A percentile compares a stretch with the other conserved stretches of the same genome.
Evolutionary conservation across 2,888 invertebrate genomes (phyloP).

Genomic region (Hoplodrina ambigua): DNA sequence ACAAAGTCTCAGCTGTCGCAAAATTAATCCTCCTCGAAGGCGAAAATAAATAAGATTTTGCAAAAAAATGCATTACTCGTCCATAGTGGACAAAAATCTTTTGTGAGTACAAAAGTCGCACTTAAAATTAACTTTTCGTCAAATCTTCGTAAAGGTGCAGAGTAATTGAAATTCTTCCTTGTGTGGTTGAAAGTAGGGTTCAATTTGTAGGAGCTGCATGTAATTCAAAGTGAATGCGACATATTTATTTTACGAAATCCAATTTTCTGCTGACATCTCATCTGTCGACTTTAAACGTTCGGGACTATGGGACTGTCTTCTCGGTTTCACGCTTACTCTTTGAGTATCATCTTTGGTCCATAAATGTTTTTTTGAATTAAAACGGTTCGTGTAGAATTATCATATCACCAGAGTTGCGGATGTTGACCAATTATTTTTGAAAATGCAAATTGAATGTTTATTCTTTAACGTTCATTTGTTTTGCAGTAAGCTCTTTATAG

Average conservation of each 20-base stretch:
- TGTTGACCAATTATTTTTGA: conserved; percentile 45
- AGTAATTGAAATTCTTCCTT: conserved; percentile 65
- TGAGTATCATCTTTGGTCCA: conserved; percentile 75
- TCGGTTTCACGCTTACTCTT: conserved; percentile 86
- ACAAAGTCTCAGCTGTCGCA: conserved; percentile 68
- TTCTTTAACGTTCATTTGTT: conserved; percentile 21
- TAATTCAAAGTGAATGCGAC: conserved; percentile 85
- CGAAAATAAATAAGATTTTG: conserved; percentile 76
- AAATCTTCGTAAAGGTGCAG: conserved; percentile 59
- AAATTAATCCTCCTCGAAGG: conserved; percentile 78
- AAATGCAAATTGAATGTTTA: conserved; percentile 33
- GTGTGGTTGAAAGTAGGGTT: conserved; percentile 53
- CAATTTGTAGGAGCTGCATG: conserved; percentile 62
- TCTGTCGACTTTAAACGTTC: conserved; percentile 89
- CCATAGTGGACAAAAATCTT: conserved; percentile 84
- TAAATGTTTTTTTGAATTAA: conserved; percentile 69
- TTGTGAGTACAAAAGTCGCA: conserved; percentile 82
- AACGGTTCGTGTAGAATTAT: conserved; percentile 63
- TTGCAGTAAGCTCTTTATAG: conserved; percentile 21
- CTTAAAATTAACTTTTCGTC: conserved; percentile 87
- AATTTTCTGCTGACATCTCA: conserved; percentile 90
- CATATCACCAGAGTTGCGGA: conserved; percentile 39
- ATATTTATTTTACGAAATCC: conserved; percentile 91
- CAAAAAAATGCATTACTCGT: conserved; percentile 75
- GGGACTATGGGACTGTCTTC: conserved; percentile 85